phyloP scores from a whole-genome alignment of 2,888 invertebrate species.

The Apamea anceps region DNA sequence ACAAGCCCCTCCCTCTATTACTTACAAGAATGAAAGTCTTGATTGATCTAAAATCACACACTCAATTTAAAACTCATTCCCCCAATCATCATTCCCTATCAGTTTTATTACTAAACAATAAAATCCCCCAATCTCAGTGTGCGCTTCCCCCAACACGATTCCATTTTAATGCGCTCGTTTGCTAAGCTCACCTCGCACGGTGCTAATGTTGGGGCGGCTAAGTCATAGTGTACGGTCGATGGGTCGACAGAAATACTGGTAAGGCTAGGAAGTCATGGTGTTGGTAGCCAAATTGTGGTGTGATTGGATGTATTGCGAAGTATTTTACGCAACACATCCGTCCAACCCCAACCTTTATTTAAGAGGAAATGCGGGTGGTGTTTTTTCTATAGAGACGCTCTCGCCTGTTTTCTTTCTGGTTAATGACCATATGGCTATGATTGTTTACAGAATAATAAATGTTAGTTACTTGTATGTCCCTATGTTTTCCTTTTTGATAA shows the following conservation, averaged over 20 bases:
- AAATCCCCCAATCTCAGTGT: conserved; percentile 49
- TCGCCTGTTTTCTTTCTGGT: too few species aligned
- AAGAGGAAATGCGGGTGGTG: too few species aligned
- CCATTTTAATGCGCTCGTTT: conserved; percentile 71
- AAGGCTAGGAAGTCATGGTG: background rate
- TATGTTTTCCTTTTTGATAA: too few species aligned
- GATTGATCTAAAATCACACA: conserved; percentile 21
- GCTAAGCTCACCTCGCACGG: conserved; percentile 60
- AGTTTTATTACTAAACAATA: conserved; percentile 42
- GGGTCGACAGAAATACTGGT: conserved; percentile 38
- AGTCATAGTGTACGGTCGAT: conserved; percentile 52
- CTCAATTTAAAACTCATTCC: conserved; percentile 25
- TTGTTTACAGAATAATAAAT: too few species aligned
- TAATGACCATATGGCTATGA: too few species aligned
- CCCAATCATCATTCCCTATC: conserved; percentile 26
- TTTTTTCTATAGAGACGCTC: too few species aligned
- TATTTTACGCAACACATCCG: too few species aligned
- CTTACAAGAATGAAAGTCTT: background rate
- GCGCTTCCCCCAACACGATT: conserved; percentile 54
- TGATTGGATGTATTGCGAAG: too few species aligned
- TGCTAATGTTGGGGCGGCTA: conserved; percentile 61
- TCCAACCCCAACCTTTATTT: too few species aligned
- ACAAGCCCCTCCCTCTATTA: background rate
- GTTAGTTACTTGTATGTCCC: too few species aligned
- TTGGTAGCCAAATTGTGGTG: background rate